These are phyloP conservation scores for Enteromius radiatus DNA, from an alignment of 2,797 vertebrate genomes.

Conservation along the genomic window DNA sequence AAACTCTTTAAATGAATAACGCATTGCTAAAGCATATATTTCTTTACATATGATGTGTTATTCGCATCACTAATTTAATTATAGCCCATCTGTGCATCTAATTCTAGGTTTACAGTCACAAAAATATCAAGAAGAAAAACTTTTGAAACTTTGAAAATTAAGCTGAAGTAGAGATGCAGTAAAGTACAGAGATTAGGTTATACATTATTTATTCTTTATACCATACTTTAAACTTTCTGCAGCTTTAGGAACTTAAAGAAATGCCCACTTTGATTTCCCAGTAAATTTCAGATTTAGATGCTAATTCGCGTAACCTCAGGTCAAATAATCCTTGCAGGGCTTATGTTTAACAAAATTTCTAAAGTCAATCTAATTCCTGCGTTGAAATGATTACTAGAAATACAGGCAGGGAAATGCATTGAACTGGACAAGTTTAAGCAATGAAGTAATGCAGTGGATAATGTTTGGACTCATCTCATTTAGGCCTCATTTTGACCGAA, in stretches of 20 bases:
- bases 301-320: conserved; percentile 75
- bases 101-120: neutral
- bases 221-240: too few species aligned
- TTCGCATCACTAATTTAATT: neutral
- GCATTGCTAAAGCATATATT: neutral
- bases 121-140: neutral
- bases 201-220: too few species aligned
- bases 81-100: conserved; percentile 8
- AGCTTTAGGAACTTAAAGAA: conserved; percentile 65
- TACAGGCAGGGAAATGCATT: conserved; percentile 64
- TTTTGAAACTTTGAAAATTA: neutral
- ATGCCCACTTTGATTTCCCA: conserved; percentile 67
- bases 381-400: conserved; percentile 69
- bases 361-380: conserved; percentile 70
- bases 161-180: neutral
- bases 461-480: conserved; percentile 69
- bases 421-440: conserved; percentile 65
- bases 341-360: conserved; percentile 66
- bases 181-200: neutral
- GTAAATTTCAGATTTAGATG: conserved; percentile 75
- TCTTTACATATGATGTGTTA: neutral
- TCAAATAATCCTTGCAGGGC: conserved; percentile 68
- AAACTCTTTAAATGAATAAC: neutral
- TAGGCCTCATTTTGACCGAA: conserved; percentile 48
- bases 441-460: conserved; percentile 58